A percentile compares a stretch with the other conserved stretches of the same genome.
phyloP scores from a whole-genome alignment of 2,888 invertebrate genomes.

The Anodontia alba region DNA sequence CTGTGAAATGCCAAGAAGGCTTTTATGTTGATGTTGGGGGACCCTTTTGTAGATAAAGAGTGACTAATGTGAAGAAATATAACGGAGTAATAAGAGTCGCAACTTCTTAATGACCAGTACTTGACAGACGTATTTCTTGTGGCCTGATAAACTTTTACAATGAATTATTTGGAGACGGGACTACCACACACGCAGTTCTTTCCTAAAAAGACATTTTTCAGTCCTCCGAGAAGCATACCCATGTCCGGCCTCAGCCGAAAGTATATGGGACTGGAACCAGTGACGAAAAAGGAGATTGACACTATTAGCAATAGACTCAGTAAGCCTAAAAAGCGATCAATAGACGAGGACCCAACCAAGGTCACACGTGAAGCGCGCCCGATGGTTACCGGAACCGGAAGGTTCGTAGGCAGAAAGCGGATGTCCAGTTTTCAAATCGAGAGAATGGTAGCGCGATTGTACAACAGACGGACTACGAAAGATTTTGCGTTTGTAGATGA shows the following conservation, averaged over 20 bases:
- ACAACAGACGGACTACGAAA: slow-evolving; percentile 40
- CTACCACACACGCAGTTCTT: slow-evolving; percentile 61
- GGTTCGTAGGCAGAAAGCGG: slow-evolving; percentile 53
- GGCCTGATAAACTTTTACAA: slow-evolving; percentile 22
- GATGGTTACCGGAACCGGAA: slow-evolving; percentile 32
- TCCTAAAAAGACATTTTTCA: slow-evolving; percentile 49
- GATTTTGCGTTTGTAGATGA: slow-evolving; percentile 39
- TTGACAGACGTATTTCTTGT: too few species aligned
- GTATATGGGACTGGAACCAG: slow-evolving; percentile 62
- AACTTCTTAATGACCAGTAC: too few species aligned
- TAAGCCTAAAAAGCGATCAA: slow-evolving; percentile 50
- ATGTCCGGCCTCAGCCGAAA: slow-evolving; percentile 60
- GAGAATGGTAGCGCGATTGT: slow-evolving; percentile 55
- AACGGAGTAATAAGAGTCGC: too few species aligned
- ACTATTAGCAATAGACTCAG: slow-evolving; percentile 49
- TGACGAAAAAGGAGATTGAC: slow-evolving; percentile 47
- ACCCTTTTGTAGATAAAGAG: too few species aligned
- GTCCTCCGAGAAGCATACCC: slow-evolving; percentile 59
- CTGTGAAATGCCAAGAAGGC: too few species aligned
- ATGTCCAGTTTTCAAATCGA: slow-evolving; percentile 53
- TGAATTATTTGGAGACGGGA: slow-evolving; percentile 68
- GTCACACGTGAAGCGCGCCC: slow-evolving; percentile 9
- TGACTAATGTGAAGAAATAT: too few species aligned
- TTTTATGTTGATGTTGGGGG: too few species aligned
- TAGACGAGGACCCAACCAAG: slow-evolving; percentile 18